Base-by-base conservation (phyloP, 1,140 invertebrate genomes). In the Trypoxylus dichotomus region DNA sequence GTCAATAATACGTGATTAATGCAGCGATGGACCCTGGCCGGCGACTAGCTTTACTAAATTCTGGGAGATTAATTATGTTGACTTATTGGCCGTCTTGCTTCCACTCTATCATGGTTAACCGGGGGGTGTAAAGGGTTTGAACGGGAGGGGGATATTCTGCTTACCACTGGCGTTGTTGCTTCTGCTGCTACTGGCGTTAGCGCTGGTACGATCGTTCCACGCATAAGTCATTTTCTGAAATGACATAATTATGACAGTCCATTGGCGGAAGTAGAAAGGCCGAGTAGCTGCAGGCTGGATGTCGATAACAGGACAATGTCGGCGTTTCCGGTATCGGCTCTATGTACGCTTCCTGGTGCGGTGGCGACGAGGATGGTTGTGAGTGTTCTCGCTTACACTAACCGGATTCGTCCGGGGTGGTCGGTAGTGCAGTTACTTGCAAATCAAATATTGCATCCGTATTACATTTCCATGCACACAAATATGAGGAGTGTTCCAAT, bases 1-100 rank as follows among this genome's bases (percentile, higher is more conserved):
- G 81, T 82, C 81, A 81, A 83, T 81, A 81, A 78, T 81, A 80
- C 78, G 82, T 84, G 81, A 83, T 84, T 84, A 82, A 83, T 82
- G 80, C 79, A 79, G 73, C 42, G 82, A 78, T 77, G 43, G 13
- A 19, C 43, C 43, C 77, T 76, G 78, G 78, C 83, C 54, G 29
- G 21, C 37, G 29, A 32, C 37, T n/a, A 27, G 27, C 71, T 21
- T 74, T 77, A 80, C 75, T 80, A 74, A 78, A 73, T 73, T 76
- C 79, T 19, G 76, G 76, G 78, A 79, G 79, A 74, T 80, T 78
- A 78, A 80, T 78, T 76, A 75, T 75, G 79, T 78, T 75, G 75
- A 71, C 75, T 80, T 78, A 75, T 75, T 71, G 29, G 63, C 47
- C 76, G 76, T 80, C 79, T 78, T 77, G 75, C 72, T 78, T 75